Conservation (phyloP, 1,140 invertebrate species). For the Epicauta chinensis region DNA sequence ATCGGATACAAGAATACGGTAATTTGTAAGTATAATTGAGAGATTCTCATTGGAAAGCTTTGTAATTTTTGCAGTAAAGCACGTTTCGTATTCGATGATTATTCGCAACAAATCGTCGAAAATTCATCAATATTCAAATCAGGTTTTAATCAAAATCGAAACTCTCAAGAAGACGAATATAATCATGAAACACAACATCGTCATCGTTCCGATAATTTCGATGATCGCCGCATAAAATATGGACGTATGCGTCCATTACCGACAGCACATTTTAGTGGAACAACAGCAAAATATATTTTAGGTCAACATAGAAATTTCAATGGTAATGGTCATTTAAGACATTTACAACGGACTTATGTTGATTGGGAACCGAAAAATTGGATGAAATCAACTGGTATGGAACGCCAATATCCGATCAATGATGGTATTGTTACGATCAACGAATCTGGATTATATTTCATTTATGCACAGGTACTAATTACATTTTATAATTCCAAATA, state of each 20-base stretch:
- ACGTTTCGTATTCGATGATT: too few relatives aligned
- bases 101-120: too few relatives aligned
- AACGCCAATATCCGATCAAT: slow-evolving; percentile 39
- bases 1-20: too few relatives aligned
- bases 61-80: too few relatives aligned
- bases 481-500: neutral
- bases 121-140: too few relatives aligned
- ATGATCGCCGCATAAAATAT: too few relatives aligned
- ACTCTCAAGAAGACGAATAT: too few relatives aligned
- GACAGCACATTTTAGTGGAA: slow-evolving; percentile 32
- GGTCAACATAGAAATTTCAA: slow-evolving; percentile 36
- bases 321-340: slow-evolving; percentile 47
- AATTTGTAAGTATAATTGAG: too few relatives aligned
- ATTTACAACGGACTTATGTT: slow-evolving; percentile 45
- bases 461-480: slow-evolving; percentile 54
- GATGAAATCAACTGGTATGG: slow-evolving; percentile 43
- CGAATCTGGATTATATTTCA: slow-evolving; percentile 55
- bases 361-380: slow-evolving; percentile 48
- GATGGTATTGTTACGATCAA: slow-evolving; percentile 50
- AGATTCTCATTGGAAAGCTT: too few relatives aligned
- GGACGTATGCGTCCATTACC: slow-evolving; percentile 28
- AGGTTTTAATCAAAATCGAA: too few relatives aligned
- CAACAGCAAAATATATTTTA: slow-evolving; percentile 35
- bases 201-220: too few relatives aligned
- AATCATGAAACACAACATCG: too few relatives aligned